These are phyloP conservation scores for Athalia cordata DNA, from an alignment of 2,888 invertebrate species.

Conservation along the genomic window DNA sequence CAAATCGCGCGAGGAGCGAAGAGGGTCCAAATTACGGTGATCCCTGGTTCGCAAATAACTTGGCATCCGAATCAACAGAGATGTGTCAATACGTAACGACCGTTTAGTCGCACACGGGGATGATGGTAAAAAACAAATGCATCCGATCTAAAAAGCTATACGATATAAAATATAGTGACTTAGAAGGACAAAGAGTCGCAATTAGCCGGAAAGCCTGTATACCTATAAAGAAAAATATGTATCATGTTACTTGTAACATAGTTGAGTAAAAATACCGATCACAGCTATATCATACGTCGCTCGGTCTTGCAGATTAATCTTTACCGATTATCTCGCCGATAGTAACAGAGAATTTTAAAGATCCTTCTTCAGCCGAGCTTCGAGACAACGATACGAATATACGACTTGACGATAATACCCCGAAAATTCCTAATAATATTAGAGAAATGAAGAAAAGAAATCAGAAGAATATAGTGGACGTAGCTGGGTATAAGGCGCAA, in stretches of 20 bases:
- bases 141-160: not conserved
- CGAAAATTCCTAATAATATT: too few species aligned
- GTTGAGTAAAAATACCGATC: not conserved
- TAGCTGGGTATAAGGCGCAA: conserved; percentile 21
- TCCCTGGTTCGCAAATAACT: conserved; percentile 63
- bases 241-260: conserved; percentile 15
- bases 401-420: too few species aligned
- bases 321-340: too few species aligned
- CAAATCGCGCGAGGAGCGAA: conserved; percentile 69
- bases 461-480: conserved; percentile 23
- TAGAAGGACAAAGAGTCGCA: not conserved
- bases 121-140: not conserved
- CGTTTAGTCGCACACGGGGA: conserved; percentile 55
- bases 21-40: conserved; percentile 65
- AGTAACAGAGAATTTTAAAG: too few species aligned
- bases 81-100: conserved; percentile 70
- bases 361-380: too few species aligned
- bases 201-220: not conserved
- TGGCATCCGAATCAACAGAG: conserved; percentile 60
- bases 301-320: not conserved
- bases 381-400: too few species aligned
- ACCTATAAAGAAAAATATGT: not conserved
- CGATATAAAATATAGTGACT: not conserved
- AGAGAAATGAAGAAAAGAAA: too few species aligned
- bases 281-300: not conserved